Evolutionary conservation across 2,888 invertebrate genomes (phyloP).

Genomic region (Gandaritis pyraliata): DNA sequence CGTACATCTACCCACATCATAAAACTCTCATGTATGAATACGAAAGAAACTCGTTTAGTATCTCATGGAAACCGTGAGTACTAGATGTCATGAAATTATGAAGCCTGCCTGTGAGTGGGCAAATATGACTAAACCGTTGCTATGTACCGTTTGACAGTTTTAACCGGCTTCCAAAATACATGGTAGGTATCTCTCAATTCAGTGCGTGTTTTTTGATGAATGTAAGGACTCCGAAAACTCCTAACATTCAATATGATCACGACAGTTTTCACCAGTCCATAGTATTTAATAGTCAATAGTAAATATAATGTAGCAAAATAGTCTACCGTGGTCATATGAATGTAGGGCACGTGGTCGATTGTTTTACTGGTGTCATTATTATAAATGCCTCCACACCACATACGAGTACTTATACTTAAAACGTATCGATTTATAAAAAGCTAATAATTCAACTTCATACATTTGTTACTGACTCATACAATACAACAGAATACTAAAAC

Average conservation of each 20-base stretch:
- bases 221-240: too few relatives aligned
- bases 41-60: background rate
- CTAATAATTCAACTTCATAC: background rate
- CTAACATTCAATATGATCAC: too few relatives aligned
- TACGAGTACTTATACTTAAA: conserved; percentile 13
- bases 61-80: background rate
- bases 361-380: conserved; percentile 20
- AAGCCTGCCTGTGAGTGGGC: background rate
- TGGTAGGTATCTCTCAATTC: too few relatives aligned
- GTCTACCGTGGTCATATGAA: conserved; percentile 8
- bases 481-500: too few relatives aligned
- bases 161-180: too few relatives aligned
- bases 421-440: background rate
- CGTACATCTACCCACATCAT: background rate
- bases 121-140: background rate
- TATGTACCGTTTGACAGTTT: too few relatives aligned
- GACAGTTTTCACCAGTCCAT: too few relatives aligned
- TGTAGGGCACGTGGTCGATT: conserved; percentile 33
- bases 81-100: background rate
- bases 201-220: too few relatives aligned
- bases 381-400: conserved; percentile 10
- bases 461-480: background rate
- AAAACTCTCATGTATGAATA: background rate
- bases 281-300: too few relatives aligned
- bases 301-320: too few relatives aligned